Evolutionary conservation across 2,797 vertebrate genomes (phyloP), one percentile per base, ranked within the genome.

Genomic region (Cossypha caffra): DNA sequence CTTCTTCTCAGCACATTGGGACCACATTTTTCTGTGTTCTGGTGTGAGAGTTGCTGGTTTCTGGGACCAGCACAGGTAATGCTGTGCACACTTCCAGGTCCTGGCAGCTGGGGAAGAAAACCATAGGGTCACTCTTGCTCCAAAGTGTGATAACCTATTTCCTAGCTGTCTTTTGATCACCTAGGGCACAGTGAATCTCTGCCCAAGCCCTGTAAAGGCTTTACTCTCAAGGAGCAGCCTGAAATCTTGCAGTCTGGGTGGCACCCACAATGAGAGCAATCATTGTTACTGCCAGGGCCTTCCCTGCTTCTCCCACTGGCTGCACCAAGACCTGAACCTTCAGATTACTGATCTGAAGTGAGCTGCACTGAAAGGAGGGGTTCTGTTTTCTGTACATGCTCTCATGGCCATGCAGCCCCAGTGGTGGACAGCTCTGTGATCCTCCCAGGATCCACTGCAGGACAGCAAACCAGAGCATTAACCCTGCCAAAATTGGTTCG

Each of bases 401-500:
- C 7, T 73, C 24, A 5, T 29, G 68, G 79, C 48, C 48, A 29
- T 0, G 0, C 25, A 48, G 45, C 17, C 45, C 8, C 62, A 42
- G 29, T 5, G 26, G 18, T 5, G 40, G 48, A 19, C 23, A 37
- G 40, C 26, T 31, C 35, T 26, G 59, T 40, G 63, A 59, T 66
- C 28, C 33, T 58, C 23, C 38, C 4, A 11, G 28, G 21, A 75
- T 8, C 7, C 51, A 24, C 31, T 43, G 29, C 62, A 76, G 54
- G 25, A n/a, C 43, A 73, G 33, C 31, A 59, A 73, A 82, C 8
- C 31, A 71, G 47, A 73, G 16, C 40, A 13, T 10, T 8, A 48
- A n/a, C 13, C 11, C 42, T 91, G 29, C 23, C 43, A 63, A 48
- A 89, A 76, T 17, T 21, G 33, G 9, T 37, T 24, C 0, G 1